A percentile compares a stretch with the other conserved stretches of the same genome.
These are phyloP conservation scores for Serinus canaria DNA, from an alignment of 2,113 vertebrate species.

Conservation along the genomic window DNA sequence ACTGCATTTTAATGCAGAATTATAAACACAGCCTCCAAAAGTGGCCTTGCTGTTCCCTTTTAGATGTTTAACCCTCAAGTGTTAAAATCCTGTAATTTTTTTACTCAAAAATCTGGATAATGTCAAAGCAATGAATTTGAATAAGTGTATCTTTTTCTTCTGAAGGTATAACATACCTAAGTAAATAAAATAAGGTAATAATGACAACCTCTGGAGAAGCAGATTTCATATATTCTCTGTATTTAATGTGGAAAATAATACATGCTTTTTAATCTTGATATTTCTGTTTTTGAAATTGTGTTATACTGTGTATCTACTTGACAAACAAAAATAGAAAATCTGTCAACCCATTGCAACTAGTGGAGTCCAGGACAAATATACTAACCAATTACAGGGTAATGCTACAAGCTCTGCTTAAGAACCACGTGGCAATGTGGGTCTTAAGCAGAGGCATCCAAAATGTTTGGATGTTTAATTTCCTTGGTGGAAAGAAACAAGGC, in stretches of 20 bases:
- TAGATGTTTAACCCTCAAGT: background rate
- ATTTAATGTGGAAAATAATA: background rate
- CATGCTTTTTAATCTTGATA: background rate
- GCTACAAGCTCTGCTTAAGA: background rate
- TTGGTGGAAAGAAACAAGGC: background rate
- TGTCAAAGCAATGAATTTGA: background rate
- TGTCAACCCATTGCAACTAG: background rate
- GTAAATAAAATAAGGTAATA: background rate
- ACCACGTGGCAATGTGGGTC: background rate
- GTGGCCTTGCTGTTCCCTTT: background rate
- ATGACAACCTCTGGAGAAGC: background rate
- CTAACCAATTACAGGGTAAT: background rate
- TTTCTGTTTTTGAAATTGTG: background rate
- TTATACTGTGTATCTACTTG: background rate
- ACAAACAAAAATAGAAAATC: background rate
- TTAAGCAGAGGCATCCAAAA: no score
- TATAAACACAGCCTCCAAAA: background rate
- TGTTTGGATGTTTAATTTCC: background rate
- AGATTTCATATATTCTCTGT: background rate
- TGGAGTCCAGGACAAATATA: background rate
- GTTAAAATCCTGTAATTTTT: background rate
- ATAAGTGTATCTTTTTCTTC: background rate
- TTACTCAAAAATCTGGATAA: background rate
- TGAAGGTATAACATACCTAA: background rate
- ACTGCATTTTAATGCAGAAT: background rate